Base-by-base conservation (phyloP, 2,888 invertebrate species). In the Hofmannophila pseudospretella region DNA sequence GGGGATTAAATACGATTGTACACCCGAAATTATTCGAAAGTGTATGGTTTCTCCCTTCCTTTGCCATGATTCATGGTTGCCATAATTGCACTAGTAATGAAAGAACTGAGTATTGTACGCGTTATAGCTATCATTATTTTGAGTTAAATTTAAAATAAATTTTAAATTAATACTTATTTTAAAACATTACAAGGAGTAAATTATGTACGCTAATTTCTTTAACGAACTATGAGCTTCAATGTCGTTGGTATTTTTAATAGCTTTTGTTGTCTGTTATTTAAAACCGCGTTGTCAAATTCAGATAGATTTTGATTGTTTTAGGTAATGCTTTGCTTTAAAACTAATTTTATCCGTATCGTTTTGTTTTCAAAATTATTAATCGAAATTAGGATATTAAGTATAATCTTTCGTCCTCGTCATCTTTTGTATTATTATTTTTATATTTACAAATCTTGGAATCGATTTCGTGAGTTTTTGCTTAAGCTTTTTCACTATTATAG, bases 151-250 rank as follows among this genome's bases (percentile, higher is more conserved):
- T 63, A 58, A 70, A 58, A 59, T 51, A 57, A 56, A 23, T 52
- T 49, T 58, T 62, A 59, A 74, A 76, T 60, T 62, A 67, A 66
- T 52, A 60, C 49, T 69, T 77, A 75, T 78, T 82, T 81, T 80
- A 80, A 79, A 80, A 79, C 79, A 80, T 81, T 81, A 82, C 79
- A 81, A 85, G 79, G 82, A 88, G 84, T 82, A 69, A 88, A 84
- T 80, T 84, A 67, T 55, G 73, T 73, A 65, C 49, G 44, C 51
- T 58, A 54, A 63, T 47, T 36, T 27, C 33, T 39, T 47, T 41
- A 42, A 51, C 51, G 46, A 36, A 40, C 54, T 53, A n/a, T 23
- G 37, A 55, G 48, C 44, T 53, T 54, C 49, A 46, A 47, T 46
- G 47, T 60, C 58, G 54, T 45, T 64, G 52, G 51, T 58, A 54